These are phyloP conservation scores for Clusia tigrina DNA, from an alignment of 2,888 invertebrate species.

Conservation along the genomic window DNA sequence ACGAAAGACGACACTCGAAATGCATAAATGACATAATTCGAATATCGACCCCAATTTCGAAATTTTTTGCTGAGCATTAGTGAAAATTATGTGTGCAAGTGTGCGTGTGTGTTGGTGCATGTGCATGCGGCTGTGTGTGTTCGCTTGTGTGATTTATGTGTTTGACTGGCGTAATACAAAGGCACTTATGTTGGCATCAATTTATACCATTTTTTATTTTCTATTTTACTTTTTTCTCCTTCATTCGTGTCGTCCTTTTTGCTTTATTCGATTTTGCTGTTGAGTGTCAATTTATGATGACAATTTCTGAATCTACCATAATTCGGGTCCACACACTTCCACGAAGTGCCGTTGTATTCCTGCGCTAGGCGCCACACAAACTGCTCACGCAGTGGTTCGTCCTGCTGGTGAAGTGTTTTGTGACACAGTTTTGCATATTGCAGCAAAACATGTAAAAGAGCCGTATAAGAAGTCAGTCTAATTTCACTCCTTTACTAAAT, in stretches of 20 bases:
- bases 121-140: constrained; percentile 7
- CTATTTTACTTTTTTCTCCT: background rate
- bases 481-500: no score
- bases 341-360: no score
- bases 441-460: no score
- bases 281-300: no score
- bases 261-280: no score
- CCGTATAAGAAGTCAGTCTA: no score
- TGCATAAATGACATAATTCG: constrained; percentile 30
- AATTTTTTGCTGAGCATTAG: background rate
- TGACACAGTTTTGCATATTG: no score
- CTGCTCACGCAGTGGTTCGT: no score
- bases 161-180: constrained; percentile 20
- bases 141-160: constrained; percentile 25
- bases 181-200: constrained; percentile 3
- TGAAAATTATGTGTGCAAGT: background rate
- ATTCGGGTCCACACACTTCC: no score
- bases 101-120: background rate
- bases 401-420: no score
- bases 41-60: constrained; percentile 31
- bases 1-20: constrained; percentile 21
- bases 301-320: no score
- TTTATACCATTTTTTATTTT: background rate
- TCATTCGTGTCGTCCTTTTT: background rate
- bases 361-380: no score